Percentiles rank a stretch among this genome's conserved stretches.
These are phyloP conservation scores for Melinaea menophilus DNA, from an alignment of 2,888 invertebrate genomes.

Conservation along the genomic window DNA sequence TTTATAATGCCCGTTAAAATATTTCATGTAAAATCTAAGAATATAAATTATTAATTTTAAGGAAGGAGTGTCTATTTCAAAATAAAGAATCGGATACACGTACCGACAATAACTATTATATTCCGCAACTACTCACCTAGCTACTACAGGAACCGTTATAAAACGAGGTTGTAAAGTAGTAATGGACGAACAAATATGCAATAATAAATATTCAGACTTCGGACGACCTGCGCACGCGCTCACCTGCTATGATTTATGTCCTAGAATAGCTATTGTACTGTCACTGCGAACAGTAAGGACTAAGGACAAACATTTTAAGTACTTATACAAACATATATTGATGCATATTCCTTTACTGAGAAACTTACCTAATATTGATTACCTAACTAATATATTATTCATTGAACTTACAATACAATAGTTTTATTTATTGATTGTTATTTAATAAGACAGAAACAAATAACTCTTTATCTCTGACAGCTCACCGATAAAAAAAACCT, in stretches of 20 bases:
- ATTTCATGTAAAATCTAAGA: not conserved
- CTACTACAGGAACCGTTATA: slow-evolving; percentile 24
- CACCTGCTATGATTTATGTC: slow-evolving; percentile 70
- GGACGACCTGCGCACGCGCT: slow-evolving; percentile 52
- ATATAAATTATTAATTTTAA: not conserved
- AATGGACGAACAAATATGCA: slow-evolving; percentile 40
- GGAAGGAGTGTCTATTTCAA: slow-evolving; percentile 7
- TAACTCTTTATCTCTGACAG: too few species aligned
- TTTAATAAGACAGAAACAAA: too few species aligned
- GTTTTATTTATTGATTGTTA: too few species aligned
- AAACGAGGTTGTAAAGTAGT: slow-evolving; percentile 25
- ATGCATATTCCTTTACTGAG: slow-evolving; percentile 49
- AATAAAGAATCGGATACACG: too few species aligned
- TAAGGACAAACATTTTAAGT: slow-evolving; percentile 55
- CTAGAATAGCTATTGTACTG: slow-evolving; percentile 63
- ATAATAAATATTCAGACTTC: slow-evolving; percentile 42
- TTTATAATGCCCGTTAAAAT: slow-evolving; percentile 31
- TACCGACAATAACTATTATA: slow-evolving; percentile 9
- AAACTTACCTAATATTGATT: slow-evolving; percentile 15
- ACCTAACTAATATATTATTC: too few species aligned
- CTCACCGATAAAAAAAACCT: too few species aligned
- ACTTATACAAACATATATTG: slow-evolving; percentile 43
- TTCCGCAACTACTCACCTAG: slow-evolving; percentile 1
- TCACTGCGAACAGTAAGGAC: slow-evolving; percentile 47
- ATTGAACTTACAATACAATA: too few species aligned